A percentile compares a stretch with the other conserved stretches of the same genome.
phyloP scores from a whole-genome alignment of 2,797 vertebrate species.

The Mallotus villosus region DNA sequence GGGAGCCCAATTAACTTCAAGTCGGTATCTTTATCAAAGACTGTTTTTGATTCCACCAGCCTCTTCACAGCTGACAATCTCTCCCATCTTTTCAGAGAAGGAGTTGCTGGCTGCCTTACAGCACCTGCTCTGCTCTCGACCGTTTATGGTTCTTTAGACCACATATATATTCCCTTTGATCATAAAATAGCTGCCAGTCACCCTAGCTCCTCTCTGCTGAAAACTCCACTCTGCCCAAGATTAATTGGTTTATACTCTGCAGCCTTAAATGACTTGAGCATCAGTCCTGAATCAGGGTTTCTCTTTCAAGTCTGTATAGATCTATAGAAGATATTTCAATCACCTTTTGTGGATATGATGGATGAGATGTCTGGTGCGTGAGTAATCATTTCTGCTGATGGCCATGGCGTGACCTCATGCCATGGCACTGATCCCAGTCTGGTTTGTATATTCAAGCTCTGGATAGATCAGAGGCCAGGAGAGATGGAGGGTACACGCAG shows the following conservation, averaged over 20 bases:
- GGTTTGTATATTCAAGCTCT: slow-evolving; percentile 83
- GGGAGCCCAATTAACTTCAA: too few relatives aligned
- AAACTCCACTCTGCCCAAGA: not conserved
- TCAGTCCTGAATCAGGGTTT: not conserved
- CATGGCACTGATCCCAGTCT: slow-evolving; percentile 49
- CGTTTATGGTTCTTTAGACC: not conserved
- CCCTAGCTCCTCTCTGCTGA: not conserved
- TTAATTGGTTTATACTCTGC: not conserved
- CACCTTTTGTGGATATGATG: not conserved
- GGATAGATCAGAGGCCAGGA: slow-evolving; percentile 86
- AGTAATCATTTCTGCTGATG: slow-evolving; percentile 23
- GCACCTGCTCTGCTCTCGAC: slow-evolving; percentile 1
- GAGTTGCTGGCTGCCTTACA: not conserved
- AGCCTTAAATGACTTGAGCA: not conserved
- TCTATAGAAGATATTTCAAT: not conserved
- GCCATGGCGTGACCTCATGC: slow-evolving; percentile 22
- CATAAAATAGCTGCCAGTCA: not conserved
- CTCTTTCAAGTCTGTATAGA: not conserved
- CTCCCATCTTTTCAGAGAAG: not conserved
- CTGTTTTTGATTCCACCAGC: not conserved
- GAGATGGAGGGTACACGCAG: slow-evolving; percentile 92
- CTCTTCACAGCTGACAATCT: not conserved
- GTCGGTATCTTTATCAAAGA: not conserved
- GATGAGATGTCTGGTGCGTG: not conserved
- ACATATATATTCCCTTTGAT: not conserved